phyloP scores from a whole-genome alignment of 1,140 invertebrate genomes.

The Eulimnadia texana region DNA sequence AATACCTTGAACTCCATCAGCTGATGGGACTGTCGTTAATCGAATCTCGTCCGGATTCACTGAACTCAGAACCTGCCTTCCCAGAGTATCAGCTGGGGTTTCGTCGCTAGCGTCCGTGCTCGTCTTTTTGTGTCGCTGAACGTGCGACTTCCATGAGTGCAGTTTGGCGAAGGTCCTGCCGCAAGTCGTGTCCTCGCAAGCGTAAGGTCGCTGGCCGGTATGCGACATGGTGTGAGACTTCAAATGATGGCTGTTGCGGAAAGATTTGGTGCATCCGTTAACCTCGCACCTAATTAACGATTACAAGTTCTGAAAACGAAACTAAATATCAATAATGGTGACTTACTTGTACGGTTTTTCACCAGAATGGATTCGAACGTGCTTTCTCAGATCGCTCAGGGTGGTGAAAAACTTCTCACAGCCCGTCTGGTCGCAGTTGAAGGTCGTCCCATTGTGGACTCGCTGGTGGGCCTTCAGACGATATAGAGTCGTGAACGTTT shows the following conservation, averaged over 20 bases:
- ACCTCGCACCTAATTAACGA: constrained; percentile 46
- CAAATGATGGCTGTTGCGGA: constrained; percentile 83
- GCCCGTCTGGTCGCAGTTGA: constrained; percentile 69
- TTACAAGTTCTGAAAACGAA: not conserved
- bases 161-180: constrained; percentile 61
- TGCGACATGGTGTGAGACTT: constrained; percentile 69
- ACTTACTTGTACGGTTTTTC: constrained; percentile 79
- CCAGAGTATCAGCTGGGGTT: constrained; percentile 1
- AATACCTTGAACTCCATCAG: constrained; percentile 13
- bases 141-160: constrained; percentile 64
- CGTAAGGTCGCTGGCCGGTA: constrained; percentile 59
- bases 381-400: constrained; percentile 83
- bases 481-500: constrained; percentile 88
- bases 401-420: constrained; percentile 89
- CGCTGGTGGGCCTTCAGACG: constrained; percentile 79
- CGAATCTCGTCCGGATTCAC: constrained; percentile 14
- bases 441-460: constrained; percentile 86
- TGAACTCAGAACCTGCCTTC: constrained; percentile 7
- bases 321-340: constrained; percentile 4
- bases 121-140: constrained; percentile 41
- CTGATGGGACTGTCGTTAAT: constrained; percentile 11
- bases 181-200: constrained; percentile 53
- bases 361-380: constrained; percentile 77
- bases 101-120: not conserved
- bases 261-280: constrained; percentile 75